Percentiles rank a stretch among this genome's conserved stretches.
Evolutionary conservation across 2,797 vertebrate species (phyloP).

Genomic region (Menidia menidia): DNA sequence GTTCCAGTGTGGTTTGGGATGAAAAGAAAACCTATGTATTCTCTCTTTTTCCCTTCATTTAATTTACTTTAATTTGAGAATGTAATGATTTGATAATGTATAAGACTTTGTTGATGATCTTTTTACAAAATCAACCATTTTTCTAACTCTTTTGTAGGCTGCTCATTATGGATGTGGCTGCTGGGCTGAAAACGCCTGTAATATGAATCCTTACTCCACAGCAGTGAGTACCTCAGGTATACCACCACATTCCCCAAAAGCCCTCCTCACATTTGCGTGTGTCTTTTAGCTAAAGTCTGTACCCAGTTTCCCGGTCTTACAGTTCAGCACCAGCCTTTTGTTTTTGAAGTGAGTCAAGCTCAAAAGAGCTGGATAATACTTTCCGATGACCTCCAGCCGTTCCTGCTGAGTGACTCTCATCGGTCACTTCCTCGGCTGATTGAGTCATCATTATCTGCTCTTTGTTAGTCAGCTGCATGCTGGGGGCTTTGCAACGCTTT

Average conservation of each 20-base stretch:
- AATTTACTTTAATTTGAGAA: background rate
- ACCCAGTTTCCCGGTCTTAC: background rate
- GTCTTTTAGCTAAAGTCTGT: background rate
- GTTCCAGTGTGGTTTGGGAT: constrained; percentile 13
- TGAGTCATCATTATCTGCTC: constrained; percentile 68
- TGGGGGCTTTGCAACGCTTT: constrained; percentile 68
- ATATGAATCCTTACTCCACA: constrained; percentile 94
- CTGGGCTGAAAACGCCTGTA: constrained; percentile 97
- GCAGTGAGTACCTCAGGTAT: constrained; percentile 99
- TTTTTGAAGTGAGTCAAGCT: constrained; percentile 54
- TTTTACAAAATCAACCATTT: background rate
- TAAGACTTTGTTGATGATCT: background rate
- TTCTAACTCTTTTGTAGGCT: constrained; percentile 82
- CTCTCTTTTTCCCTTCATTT: constrained; percentile 1
- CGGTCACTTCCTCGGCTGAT: constrained; percentile 75
- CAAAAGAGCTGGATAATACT: constrained; percentile 61
- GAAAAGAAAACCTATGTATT: constrained; percentile 7
- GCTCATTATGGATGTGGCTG: constrained; percentile 99
- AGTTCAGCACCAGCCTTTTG: constrained; percentile 36
- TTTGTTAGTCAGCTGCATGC: constrained; percentile 72
- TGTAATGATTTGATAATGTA: constrained; percentile 1
- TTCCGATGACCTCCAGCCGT: constrained; percentile 68
- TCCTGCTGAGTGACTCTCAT: constrained; percentile 66
- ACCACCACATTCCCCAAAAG: constrained; percentile 36
- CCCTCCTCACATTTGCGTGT: background rate